Percentiles rank a stretch among this genome's conserved stretches.
phyloP scores from a whole-genome alignment of 2,888 invertebrate species.

The Hyppa rectilinea region DNA sequence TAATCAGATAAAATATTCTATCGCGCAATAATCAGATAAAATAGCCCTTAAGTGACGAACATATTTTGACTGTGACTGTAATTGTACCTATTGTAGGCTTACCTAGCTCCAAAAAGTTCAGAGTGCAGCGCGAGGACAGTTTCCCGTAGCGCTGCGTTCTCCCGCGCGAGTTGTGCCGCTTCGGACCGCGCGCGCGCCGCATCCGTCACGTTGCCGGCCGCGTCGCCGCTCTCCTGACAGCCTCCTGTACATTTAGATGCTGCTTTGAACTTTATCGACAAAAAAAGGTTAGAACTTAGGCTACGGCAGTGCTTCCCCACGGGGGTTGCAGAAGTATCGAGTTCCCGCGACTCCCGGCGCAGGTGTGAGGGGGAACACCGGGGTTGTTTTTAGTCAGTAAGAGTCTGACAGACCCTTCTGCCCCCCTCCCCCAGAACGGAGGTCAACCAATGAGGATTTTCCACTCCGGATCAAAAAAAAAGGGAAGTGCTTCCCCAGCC shows the following conservation, averaged over 20 bases:
- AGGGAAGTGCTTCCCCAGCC: neutral
- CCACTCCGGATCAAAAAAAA: too few species aligned
- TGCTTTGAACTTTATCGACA: conserved; percentile 25
- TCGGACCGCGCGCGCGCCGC: conserved; percentile 91
- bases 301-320: neutral
- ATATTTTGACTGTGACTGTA: neutral
- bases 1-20: neutral
- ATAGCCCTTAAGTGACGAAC: neutral
- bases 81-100: neutral
- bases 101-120: conserved; percentile 95
- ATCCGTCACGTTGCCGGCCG: conserved; percentile 78
- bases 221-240: conserved; percentile 80
- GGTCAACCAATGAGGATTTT: too few species aligned
- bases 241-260: conserved; percentile 70
- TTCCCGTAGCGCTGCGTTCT: conserved; percentile 93
- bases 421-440: too few species aligned
- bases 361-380: too few species aligned
- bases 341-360: too few species aligned
- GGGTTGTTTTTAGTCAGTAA: too few species aligned
- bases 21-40: neutral
- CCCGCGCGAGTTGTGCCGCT: conserved; percentile 91
- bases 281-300: neutral
- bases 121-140: conserved; percentile 94
- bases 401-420: too few species aligned
- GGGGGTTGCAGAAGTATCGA: too few species aligned